Percentiles rank a stretch among this genome's conserved stretches.
These are phyloP conservation scores for Himantopus leucocephalus DNA, from an alignment of 2,113 vertebrate genomes.

Conservation along the genomic window DNA sequence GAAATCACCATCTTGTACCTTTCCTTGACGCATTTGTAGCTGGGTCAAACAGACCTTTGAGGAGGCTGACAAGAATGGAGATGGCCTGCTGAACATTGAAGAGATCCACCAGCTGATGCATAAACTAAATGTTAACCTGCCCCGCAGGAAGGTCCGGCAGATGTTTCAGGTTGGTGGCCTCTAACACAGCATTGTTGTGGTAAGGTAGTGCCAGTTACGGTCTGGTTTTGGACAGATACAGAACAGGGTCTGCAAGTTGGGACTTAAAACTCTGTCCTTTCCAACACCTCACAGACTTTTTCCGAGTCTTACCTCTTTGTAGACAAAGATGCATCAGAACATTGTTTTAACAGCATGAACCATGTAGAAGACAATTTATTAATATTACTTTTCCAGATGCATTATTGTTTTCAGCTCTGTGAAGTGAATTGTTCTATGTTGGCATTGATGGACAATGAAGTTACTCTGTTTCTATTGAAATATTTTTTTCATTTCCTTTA, in stretches of 20 bases:
- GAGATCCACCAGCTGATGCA: constrained; percentile 97
- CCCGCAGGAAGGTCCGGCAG: constrained; percentile 94
- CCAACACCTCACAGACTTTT: background rate
- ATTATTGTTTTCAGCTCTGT: background rate
- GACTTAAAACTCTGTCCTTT: background rate
- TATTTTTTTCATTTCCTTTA: background rate
- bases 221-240: background rate
- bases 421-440: background rate
- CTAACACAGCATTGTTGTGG: background rate
- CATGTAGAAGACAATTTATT: background rate
- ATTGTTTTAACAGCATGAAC: background rate
- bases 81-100: constrained; percentile 93
- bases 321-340: background rate
- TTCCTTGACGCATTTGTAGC: constrained; percentile 81
- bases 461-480: background rate
- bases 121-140: constrained; percentile 96
- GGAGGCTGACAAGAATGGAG: constrained; percentile 96
- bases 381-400: background rate
- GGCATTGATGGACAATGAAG: background rate
- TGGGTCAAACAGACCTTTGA: constrained; percentile 98
- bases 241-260: background rate
- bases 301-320: background rate
- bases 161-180: constrained; percentile 92
- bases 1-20: background rate
- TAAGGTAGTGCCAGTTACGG: rapidly evolving